Conservation (phyloP, 2,113 vertebrate species). For the Stictonetta naevosa region DNA sequence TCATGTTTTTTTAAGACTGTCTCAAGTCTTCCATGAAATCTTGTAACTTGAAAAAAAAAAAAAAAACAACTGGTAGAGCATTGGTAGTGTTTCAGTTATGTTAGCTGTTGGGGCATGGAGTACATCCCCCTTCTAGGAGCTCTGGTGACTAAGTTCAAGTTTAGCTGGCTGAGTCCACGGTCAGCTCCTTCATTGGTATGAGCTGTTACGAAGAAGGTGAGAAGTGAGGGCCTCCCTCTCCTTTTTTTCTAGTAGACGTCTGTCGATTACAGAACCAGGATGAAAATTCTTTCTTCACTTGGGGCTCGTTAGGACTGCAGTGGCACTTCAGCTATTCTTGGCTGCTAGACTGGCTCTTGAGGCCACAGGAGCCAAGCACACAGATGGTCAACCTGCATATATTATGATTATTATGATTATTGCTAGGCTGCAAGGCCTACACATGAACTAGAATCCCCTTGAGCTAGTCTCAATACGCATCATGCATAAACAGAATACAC, state of each 20-base stretch:
- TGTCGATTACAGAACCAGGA: background rate
- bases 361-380: background rate
- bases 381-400: background rate
- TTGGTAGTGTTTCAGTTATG: background rate
- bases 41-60: background rate
- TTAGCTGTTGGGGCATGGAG: rapidly evolving
- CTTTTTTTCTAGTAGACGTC: background rate
- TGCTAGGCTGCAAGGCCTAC: background rate
- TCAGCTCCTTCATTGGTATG: background rate
- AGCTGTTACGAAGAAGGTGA: background rate
- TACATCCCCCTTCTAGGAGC: background rate
- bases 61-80: background rate
- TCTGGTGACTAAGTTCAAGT: rapidly evolving
- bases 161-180: background rate
- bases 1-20: background rate
- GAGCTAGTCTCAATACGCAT: background rate
- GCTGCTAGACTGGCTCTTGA: background rate
- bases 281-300: background rate
- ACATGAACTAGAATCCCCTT: background rate
- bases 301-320: background rate
- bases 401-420: background rate
- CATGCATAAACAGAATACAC: background rate
- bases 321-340: background rate
- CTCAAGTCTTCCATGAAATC: background rate
- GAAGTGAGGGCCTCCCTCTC: background rate